Conservation (phyloP, 2,888 invertebrate species). For the Drosophila fulvimacula region DNA sequence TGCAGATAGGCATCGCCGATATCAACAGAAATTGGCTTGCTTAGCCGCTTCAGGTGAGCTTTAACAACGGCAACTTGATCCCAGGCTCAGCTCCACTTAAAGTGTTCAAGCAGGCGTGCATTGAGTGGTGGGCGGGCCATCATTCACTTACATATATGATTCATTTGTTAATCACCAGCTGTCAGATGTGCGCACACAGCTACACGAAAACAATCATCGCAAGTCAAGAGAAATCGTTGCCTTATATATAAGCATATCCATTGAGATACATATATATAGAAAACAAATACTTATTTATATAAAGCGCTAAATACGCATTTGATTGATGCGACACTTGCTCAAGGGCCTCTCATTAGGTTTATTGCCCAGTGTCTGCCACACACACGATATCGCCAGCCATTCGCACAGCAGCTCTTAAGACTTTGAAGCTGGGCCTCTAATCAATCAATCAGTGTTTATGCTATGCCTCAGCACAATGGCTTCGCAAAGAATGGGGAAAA, state of each 20-base stretch:
- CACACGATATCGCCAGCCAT: constrained; percentile 28
- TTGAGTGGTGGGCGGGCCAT: constrained; percentile 24
- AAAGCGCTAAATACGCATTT: constrained; percentile 75
- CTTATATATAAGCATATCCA: constrained; percentile 16
- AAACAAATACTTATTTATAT: constrained; percentile 55
- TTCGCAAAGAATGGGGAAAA: constrained; percentile 15
- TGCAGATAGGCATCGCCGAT: constrained; percentile 42
- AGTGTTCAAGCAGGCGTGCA: constrained; percentile 27
- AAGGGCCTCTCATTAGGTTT: constrained; percentile 77
- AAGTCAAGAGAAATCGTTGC: constrained; percentile 71
- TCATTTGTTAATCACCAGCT: constrained; percentile 76
- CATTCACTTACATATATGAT: constrained; percentile 66
- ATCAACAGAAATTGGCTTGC: constrained; percentile 42
- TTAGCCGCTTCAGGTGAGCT: constrained; percentile 27
- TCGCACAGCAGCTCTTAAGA: constrained; percentile 10
- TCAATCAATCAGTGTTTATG: constrained; percentile 81
- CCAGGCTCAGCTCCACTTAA: constrained; percentile 36
- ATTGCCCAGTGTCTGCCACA: constrained; percentile 50
- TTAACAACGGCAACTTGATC: constrained; percentile 33
- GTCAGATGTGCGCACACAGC: constrained; percentile 51
- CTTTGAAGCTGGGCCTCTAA: constrained; percentile 66
- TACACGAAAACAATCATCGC: constrained; percentile 73
- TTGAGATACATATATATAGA: neutral
- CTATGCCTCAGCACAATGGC: constrained; percentile 47
- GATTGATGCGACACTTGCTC: constrained; percentile 78